phyloP scores from a whole-genome alignment of 1,140 invertebrate species.

The Nephotettix cincticeps region DNA sequence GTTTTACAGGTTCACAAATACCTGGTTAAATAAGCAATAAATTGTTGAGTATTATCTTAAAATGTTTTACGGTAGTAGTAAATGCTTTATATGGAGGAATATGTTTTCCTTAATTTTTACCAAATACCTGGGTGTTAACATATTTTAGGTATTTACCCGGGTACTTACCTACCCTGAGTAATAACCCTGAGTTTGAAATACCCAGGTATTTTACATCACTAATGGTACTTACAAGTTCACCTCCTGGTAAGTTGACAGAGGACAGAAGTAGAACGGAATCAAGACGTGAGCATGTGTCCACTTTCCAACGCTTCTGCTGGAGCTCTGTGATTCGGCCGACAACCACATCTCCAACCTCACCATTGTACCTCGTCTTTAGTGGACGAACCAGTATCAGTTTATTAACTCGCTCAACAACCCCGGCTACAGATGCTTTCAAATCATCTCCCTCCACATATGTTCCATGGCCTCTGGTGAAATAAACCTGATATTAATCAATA shows the following conservation, averaged over 20 bases:
- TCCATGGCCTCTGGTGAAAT: conserved; percentile 84
- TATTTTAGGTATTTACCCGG: too few species aligned
- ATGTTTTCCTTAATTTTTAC: too few species aligned
- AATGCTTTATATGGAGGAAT: too few species aligned
- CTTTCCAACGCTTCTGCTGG: conserved; percentile 91
- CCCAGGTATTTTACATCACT: too few species aligned
- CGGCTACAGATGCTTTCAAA: conserved; percentile 90
- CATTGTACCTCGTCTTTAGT: conserved; percentile 85
- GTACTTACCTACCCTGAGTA: too few species aligned
- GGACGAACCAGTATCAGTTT: conserved; percentile 90
- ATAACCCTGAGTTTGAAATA: too few species aligned
- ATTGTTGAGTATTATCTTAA: too few species aligned
- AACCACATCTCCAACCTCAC: conserved; percentile 96
- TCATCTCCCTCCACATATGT: conserved; percentile 81
- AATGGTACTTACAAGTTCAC: conserved; percentile 81
- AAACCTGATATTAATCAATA: conserved; percentile 22
- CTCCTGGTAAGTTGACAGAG: conserved; percentile 95
- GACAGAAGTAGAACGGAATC: conserved; percentile 88
- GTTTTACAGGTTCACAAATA: too few species aligned
- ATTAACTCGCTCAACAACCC: conserved; percentile 91
- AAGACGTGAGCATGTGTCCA: conserved; percentile 89
- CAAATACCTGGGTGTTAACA: too few species aligned
- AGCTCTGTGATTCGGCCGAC: conserved; percentile 92
- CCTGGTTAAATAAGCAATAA: too few species aligned
- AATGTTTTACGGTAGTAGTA: too few species aligned